phyloP scores from a whole-genome alignment of 2,113 vertebrate genomes.

The Capricornis sumatraensis region DNA sequence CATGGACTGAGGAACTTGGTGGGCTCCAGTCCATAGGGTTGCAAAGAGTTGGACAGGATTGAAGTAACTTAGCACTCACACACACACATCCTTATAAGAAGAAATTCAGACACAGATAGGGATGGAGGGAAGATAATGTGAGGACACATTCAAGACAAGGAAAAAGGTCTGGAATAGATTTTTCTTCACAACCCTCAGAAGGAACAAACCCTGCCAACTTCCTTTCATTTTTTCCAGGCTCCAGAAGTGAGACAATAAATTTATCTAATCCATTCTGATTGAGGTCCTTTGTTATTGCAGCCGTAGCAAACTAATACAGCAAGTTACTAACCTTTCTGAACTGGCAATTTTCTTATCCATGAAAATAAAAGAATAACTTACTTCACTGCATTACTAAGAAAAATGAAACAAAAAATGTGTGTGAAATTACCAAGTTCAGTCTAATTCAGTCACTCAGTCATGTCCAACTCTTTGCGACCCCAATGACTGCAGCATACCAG shows the following conservation, averaged over 20 bases:
- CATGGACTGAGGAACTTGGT: background rate
- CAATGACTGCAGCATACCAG: background rate
- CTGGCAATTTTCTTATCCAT: background rate
- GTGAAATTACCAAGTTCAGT: background rate
- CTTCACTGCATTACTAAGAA: background rate
- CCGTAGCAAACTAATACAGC: background rate
- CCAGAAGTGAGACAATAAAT: background rate
- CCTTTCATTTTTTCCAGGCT: background rate
- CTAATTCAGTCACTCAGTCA: background rate
- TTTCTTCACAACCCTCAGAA: background rate
- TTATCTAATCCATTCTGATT: background rate
- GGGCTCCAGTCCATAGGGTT: background rate
- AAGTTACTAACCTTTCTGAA: background rate
- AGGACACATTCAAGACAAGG: background rate
- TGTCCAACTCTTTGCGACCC: background rate
- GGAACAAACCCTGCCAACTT: background rate
- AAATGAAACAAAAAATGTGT: background rate
- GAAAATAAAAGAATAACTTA: background rate
- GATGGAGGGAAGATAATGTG: background rate
- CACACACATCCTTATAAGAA: background rate
- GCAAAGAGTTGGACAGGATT: background rate
- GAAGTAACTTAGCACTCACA: background rate
- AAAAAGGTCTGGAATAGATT: background rate
- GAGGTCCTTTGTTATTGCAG: background rate
- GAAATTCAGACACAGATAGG: background rate